Conservation (phyloP, 2,888 invertebrate species). For the Ptychoptera albimana region DNA sequence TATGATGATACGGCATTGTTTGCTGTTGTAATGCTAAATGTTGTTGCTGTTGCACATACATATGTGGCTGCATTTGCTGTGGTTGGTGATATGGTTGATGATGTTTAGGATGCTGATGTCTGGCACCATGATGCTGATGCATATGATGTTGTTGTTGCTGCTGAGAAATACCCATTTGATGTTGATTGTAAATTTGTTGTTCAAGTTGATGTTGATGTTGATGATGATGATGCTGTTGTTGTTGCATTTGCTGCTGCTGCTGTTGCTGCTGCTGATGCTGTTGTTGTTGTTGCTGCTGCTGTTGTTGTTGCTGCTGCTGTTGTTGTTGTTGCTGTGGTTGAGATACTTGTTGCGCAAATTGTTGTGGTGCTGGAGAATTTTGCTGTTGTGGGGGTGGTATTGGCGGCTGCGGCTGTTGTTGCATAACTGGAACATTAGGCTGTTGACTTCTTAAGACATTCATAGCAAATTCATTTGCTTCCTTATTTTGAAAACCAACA, state of each 20-base stretch:
- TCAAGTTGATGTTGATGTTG: no score
- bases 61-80: conserved; percentile 21
- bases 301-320: no score
- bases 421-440: conserved; percentile 7
- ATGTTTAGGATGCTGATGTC: no score
- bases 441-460: conserved; percentile 25
- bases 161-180: no score
- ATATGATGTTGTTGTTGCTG: no score
- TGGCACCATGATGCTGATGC: no score
- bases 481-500: conserved; percentile 30
- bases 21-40: conserved; percentile 14
- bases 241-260: no score
- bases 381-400: conserved; percentile 2
- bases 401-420: conserved; percentile 2
- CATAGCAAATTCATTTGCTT: conserved; percentile 30
- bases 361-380: conserved; percentile 19
- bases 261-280: conserved; percentile 14
- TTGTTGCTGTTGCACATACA: conserved; percentile 15
- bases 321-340: conserved; percentile 3
- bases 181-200: no score
- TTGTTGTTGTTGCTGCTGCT: conserved; percentile 16
- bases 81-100: no score
- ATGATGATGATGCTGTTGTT: no score
- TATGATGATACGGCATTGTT: conserved; percentile 8
- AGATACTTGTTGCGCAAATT: no score